A percentile compares a stretch with the other conserved stretches of the same genome.
Conservation (phyloP, 2,888 invertebrate genomes). For the Hermaeophaga mercurialis region DNA sequence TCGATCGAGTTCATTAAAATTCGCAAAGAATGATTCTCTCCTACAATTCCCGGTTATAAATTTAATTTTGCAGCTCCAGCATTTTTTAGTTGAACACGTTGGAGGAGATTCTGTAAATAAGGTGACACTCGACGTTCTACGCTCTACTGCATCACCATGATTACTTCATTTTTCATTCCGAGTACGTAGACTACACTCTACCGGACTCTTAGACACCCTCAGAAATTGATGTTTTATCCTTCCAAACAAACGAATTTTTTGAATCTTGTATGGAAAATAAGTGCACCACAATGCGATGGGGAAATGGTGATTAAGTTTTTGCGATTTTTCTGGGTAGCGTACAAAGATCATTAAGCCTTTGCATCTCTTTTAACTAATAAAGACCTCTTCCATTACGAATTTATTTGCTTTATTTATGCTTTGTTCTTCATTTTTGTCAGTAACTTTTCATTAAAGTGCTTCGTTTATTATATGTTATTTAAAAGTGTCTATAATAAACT, state of each 20-base stretch:
- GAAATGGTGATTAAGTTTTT: no score
- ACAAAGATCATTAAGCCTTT: no score
- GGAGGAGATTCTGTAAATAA: conserved; percentile 41
- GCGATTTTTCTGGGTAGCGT: no score
- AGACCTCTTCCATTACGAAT: no score
- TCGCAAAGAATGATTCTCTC: conserved; percentile 25
- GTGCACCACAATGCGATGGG: background rate
- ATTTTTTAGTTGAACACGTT: conserved; percentile 41
- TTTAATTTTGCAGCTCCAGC: conserved; percentile 44
- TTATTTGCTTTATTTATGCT: no score
- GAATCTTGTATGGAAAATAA: background rate
- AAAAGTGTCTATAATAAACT: no score
- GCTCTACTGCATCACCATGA: conserved; percentile 36
- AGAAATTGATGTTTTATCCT: conserved; percentile 1
- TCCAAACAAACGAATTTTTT: background rate
- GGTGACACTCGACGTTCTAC: conserved; percentile 38
- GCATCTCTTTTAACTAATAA: no score
- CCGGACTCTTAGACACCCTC: conserved; percentile 6
- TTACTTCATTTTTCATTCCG: conserved; percentile 30
- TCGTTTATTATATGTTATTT: no score
- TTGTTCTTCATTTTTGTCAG: no score
- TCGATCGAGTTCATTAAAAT: conserved; percentile 26
- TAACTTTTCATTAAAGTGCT: no score
- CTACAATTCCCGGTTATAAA: conserved; percentile 38
- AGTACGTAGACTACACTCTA: conserved; percentile 6